phyloP scores from a whole-genome alignment of 2,797 vertebrate genomes.

The Pseudochirops cupreus region DNA sequence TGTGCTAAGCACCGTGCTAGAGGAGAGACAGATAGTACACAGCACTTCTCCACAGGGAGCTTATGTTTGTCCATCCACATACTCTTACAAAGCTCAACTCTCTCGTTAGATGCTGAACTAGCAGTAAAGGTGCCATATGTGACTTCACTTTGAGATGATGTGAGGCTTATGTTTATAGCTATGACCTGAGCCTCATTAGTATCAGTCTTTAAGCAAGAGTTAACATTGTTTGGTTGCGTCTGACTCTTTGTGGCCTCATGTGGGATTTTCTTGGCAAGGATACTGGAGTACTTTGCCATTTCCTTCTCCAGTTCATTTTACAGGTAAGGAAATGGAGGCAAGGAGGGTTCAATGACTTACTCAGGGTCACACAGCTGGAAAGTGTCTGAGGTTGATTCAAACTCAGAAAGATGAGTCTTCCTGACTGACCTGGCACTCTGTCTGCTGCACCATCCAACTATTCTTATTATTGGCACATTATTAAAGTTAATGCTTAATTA shows the following conservation, averaged over 20 bases:
- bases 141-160: constrained; percentile 8
- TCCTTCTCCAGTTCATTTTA: not conserved
- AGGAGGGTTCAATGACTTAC: not conserved
- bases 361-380: not conserved
- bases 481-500: not conserved
- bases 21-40: not conserved
- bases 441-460: not conserved
- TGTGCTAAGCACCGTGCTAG: not conserved
- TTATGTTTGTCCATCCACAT: constrained; percentile 9
- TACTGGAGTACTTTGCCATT: not conserved
- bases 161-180: not conserved
- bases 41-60: not conserved
- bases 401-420: not conserved
- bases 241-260: not conserved
- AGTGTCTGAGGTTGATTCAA: not conserved
- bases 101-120: not conserved
- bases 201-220: not conserved
- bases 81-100: constrained; percentile 13
- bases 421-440: not conserved
- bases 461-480: not conserved
- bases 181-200: not conserved
- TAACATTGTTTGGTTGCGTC: not conserved
- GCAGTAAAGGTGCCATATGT: not conserved
- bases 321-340: not conserved
- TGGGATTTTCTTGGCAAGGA: not conserved